Evolutionary conservation across 2,113 vertebrate species (phyloP).

Genomic region (Mesembrinibis cayennensis): DNA sequence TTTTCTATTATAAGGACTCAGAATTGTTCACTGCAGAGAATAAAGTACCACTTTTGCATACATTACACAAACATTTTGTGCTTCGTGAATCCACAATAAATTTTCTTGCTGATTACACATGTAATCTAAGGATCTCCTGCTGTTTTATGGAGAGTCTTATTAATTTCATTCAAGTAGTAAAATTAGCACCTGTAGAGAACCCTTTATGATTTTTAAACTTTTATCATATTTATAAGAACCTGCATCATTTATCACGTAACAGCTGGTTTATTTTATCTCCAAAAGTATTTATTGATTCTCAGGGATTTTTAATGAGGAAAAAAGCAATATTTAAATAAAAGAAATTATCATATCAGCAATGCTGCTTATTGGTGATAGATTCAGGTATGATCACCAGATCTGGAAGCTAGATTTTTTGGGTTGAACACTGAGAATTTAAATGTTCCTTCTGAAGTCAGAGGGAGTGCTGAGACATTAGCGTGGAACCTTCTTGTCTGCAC

Average conservation of each 20-base stretch:
- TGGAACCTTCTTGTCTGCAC: neutral
- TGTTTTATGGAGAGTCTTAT: constrained; percentile 82
- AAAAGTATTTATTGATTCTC: constrained; percentile 3
- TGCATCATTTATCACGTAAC: constrained; percentile 52
- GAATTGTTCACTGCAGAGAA: constrained; percentile 82
- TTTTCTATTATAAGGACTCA: constrained; percentile 77
- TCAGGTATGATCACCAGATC: neutral
- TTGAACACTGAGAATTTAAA: neutral
- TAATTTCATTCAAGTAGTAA: constrained; percentile 84
- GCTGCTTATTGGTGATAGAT: neutral
- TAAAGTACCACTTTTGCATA: constrained; percentile 85
- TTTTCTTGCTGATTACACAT: constrained; percentile 82
- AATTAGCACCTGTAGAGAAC: constrained; percentile 83
- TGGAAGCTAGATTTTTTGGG: neutral
- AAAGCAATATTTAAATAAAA: neutral
- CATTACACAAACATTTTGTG: constrained; percentile 82
- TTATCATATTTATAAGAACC: constrained; percentile 64
- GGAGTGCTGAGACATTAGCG: neutral
- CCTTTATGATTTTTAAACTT: constrained; percentile 76
- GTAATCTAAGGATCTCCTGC: constrained; percentile 79
- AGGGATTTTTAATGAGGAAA: neutral
- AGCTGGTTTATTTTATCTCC: constrained; percentile 43
- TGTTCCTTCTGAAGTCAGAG: neutral
- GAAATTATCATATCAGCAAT: neutral
- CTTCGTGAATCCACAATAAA: constrained; percentile 79